Base-by-base conservation (phyloP, 1,140 invertebrate species). In the Drosophila kikkawai region DNA sequence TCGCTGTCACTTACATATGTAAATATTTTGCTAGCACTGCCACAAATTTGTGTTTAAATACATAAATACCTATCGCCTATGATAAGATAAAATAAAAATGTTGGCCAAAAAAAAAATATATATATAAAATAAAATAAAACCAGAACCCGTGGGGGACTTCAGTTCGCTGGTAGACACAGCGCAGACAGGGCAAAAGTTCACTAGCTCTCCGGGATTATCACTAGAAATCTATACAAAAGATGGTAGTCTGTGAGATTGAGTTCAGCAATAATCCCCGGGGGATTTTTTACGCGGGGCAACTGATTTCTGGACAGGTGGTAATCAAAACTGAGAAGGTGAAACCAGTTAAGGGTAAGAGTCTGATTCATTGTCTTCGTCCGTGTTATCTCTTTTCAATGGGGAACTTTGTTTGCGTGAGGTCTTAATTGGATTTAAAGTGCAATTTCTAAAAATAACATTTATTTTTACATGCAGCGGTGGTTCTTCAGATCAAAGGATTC, bases 261-360 rank as follows among this genome's bases (percentile, higher is more conserved):
- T 94, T 94, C 55, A 93, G 66, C 13, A 79, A 94, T 50, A 94
- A 94, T 82, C 87, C 93, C 3, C 81, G 76, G 13, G 90, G 80
- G 12, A 91, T 93, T 17, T 95, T 93, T 75, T 94, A 93, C 91
- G 93, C 93, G 48, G 94, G 94, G 11, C 93, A 94, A 82, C 82
- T 87, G 13, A 78, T 95, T 5, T 91, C 91, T 11, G 94, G 94
- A 15, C 84, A 82, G 73, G 91, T 94, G 17, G 66, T 93, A 13
- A 58, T 94, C 9, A 88, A 79, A 36, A 60, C 92, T 6, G 93
- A 94, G 42, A 92, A 93, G 48, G 75, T 91, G 0, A 94, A 93
- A 66, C 92, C 93, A 83, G 93, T 93, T 8, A 74, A 88, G 83
- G 92, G 93, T 93, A 60, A 73, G 67, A 50, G 29, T 47, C 34